Base-by-base conservation (phyloP, 2,113 vertebrate genomes). In the Micronisus gabar region DNA sequence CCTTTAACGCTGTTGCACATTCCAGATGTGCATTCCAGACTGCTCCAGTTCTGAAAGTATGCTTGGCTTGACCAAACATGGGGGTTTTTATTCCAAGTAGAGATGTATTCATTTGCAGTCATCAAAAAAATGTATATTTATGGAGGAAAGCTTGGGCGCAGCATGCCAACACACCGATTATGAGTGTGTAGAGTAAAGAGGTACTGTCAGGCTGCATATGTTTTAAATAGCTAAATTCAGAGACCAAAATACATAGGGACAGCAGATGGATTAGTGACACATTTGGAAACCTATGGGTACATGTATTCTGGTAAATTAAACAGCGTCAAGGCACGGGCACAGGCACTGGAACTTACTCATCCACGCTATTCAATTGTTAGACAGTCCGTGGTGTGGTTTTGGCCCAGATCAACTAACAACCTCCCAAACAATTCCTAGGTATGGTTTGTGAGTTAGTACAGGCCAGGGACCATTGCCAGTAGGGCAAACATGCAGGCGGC, bases 81-180 rank as follows among this genome's bases (percentile, higher is more conserved):
- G 45, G 19, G 14, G 5, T 2, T 10, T 80, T 81, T 86, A 89
- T 94, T 97, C 94, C 92, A 96, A 92, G 48, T 48, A 75, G 66
- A 82, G 85, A 88, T 84, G 17, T 89, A 93, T 81, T 93, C 73
- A 61, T 95, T 86, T 90, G 72, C 83, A 91, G 56, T 79, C 96
- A 89, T 94, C 36, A 92, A 92, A 95, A 95, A 93, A 91, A 72
- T 67, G 68, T 94, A 20, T 96, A 91, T 85, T 95, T 96, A 68
- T 92, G 56, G 65, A 95, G 76, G 36, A 70, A 95, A 95, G 68
- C 61, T 95, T 87, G 70, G 73, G 27, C 6, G 13, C 81, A 45
- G 47, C 65, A 80, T 65, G 90, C 90, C 92, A 96, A 32, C 66
- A 90, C 43, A 76, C 65, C 17, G 8, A 56, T 95, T 94, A 78